Evolutionary conservation across 2,797 vertebrate species (phyloP).

Genomic region (Podargus strigoides): DNA sequence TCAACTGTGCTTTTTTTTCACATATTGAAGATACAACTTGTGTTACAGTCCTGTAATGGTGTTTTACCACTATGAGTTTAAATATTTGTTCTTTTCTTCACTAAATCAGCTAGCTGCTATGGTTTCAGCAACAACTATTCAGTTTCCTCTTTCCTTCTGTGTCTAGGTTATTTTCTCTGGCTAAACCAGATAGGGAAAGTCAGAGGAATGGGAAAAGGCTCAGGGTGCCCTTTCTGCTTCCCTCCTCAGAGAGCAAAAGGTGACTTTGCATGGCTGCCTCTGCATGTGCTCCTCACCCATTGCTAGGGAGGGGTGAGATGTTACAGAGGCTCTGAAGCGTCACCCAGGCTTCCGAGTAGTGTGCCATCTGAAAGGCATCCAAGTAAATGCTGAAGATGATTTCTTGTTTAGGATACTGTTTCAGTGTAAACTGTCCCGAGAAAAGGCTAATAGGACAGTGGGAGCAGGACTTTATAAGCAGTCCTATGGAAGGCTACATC

Average conservation of each 20-base stretch:
- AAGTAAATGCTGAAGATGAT: background rate
- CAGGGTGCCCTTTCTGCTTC: background rate
- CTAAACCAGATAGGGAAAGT: background rate
- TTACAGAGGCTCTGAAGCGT: background rate
- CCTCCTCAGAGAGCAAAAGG: background rate
- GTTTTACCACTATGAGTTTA: background rate
- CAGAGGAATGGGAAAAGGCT: background rate
- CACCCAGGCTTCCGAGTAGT: background rate
- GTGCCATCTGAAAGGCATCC: background rate
- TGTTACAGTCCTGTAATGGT: background rate
- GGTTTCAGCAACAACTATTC: background rate
- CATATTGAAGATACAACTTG: background rate
- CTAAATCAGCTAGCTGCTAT: background rate
- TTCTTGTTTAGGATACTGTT: background rate
- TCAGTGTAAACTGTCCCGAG: background rate
- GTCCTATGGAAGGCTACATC: background rate
- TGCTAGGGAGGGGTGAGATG: background rate
- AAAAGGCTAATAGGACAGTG: background rate
- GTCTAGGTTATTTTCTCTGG: background rate
- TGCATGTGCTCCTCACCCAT: background rate
- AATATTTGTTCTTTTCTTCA: background rate
- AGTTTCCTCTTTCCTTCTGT: background rate
- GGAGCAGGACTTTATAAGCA: background rate
- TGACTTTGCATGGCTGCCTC: fast-evolving
- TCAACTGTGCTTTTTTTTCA: background rate